Base-by-base conservation (phyloP, 2,888 invertebrate species). In the Molanna angustata region DNA sequence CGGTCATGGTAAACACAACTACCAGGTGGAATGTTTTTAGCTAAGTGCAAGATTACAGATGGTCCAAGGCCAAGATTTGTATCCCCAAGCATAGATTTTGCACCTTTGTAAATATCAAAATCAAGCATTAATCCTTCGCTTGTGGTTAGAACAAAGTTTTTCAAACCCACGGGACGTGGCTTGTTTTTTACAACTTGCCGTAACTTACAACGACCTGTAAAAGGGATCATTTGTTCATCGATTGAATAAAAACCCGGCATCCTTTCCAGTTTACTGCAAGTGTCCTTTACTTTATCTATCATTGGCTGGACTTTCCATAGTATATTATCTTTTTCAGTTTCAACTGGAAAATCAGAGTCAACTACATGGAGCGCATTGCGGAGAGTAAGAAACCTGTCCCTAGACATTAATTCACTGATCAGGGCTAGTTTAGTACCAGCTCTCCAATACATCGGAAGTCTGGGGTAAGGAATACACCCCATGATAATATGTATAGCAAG, bases 31-130 rank as follows among this genome's bases (percentile, higher is more conserved):
- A n/a, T 45, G 21, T 52, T 51, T 45, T 59, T 33, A 11, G 44
- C 13, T 14, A 61, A 44, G 21, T 54, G 56, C 16, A 60, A 42
- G 42, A 60, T 48, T 39, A 58, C 54, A 31, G 47, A 40, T 19
- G 52, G 39, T 3, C 57, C 60, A 32, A 47, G 21, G 14, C 53
- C 54, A 41, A 37, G 32, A n/a, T 13, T 27, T 32, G 40, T 39
- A 13, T 39, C 39, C 18, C 6, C 17, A 39, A 39, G 14, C 16
- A 17, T 39, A 17, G 39, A 17, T 14, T 39, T 39, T 4, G 45
- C 20, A 17, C 45, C 45, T 22, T 27, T 31, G 16, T 45, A 32
- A 2, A 32, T 45, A 11, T 45, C 18, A 14, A 45, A 32, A 17
- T 45, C 32, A 17, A 32, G 13, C 18, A 32, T 31, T 18, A 45